These are phyloP conservation scores for Megamerina dolium DNA, from an alignment of 2,888 invertebrate genomes.

Conservation along the genomic window DNA sequence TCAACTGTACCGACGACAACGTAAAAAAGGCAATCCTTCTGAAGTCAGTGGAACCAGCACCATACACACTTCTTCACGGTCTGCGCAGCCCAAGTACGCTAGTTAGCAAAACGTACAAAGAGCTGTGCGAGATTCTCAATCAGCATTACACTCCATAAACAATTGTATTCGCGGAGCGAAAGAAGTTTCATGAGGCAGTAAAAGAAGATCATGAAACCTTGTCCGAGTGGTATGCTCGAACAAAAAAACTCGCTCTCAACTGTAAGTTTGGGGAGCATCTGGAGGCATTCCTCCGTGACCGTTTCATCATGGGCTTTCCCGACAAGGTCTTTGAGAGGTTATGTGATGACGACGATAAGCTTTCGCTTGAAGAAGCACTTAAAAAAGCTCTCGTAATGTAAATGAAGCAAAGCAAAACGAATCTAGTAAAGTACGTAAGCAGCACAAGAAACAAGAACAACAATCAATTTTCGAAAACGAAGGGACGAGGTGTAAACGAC, in stretches of 20 bases:
- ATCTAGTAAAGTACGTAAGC: no score
- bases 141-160: neutral
- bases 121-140: neutral
- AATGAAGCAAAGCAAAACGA: slow-evolving; percentile 4
- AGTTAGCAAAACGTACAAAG: slow-evolving; percentile 1
- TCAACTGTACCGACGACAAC: neutral
- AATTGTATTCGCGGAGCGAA: neutral
- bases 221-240: no score
- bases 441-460: no score
- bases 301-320: neutral
- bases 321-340: slow-evolving; percentile 14
- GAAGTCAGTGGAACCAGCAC: no score
- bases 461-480: no score
- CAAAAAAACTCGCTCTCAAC: no score
- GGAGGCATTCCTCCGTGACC: neutral
- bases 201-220: no score
- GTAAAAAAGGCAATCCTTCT: no score
- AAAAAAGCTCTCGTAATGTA: no score
- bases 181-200: neutral
- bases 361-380: no score
- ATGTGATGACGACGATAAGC: slow-evolving; percentile 18
- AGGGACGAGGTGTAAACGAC: no score
- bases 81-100: neutral
- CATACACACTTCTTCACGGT: no score
- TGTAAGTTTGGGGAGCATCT: neutral